phyloP scores from a whole-genome alignment of 1,140 invertebrate genomes.

The Neodiprion fabricii region DNA sequence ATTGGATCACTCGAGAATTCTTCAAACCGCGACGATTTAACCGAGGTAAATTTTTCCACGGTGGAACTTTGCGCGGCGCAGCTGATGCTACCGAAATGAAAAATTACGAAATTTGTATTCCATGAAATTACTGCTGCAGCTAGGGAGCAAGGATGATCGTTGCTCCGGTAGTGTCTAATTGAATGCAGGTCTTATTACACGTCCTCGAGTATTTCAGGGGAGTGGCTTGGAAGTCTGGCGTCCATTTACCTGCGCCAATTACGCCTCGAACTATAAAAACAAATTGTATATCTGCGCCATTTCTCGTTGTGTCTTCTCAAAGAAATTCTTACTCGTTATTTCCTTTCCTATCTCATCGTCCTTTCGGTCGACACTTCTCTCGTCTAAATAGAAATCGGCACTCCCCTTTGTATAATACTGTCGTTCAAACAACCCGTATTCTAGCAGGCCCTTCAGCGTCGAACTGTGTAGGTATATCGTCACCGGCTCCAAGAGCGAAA shows the following conservation, averaged over 20 bases:
- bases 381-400: slow-evolving; percentile 35
- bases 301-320: neutral
- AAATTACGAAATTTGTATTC: no score
- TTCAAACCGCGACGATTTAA: neutral
- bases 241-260: slow-evolving; percentile 1
- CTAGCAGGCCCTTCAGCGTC: slow-evolving; percentile 7
- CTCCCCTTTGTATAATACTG: slow-evolving; percentile 34
- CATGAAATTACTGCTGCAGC: no score
- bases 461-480: neutral
- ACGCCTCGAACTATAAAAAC: slow-evolving; percentile 6
- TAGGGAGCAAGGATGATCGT: no score
- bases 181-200: neutral
- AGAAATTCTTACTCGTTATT: no score
- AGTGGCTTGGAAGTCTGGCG: neutral
- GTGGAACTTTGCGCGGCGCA: no score
- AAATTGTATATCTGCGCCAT: neutral
- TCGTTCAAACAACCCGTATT: slow-evolving; percentile 30
- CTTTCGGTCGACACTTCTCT: slow-evolving; percentile 19
- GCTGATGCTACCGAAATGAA: no score
- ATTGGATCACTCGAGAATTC: neutral
- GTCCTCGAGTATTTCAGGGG: neutral
- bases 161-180: neutral
- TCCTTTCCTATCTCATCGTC: neutral
- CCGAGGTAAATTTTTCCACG: no score
- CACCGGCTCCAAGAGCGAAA: neutral